Base-by-base conservation (phyloP, 2,797 vertebrate genomes). In the Scolopax rusticola region DNA sequence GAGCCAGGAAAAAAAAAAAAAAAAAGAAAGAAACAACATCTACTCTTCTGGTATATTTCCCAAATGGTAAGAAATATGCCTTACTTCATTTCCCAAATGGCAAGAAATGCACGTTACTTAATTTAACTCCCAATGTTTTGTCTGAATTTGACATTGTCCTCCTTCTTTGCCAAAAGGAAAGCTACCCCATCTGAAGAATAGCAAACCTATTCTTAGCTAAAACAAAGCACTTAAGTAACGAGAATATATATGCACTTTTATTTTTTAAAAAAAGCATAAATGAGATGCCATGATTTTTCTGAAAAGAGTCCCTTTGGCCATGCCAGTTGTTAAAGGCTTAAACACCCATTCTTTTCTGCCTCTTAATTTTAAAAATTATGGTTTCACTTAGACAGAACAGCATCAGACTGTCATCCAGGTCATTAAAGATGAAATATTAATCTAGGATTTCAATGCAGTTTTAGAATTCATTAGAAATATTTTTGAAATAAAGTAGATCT, bases 391-490 rank as follows among this genome's bases (percentile, higher is more conserved):
- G 41, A 12, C 3, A 51, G 54, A 77, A 28, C 36, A 87, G n/a
- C 36, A 67, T 70, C n/a, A 68, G 51, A 65, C 20, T 43, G 73
- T 69, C 15, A 30, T 38, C n/a, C 2, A 21, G 12, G 13, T 10
- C 30, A 54, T 48, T 78, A n/a, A 80, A 89, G 33, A 45, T 12
- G 6, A 78, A 92, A 70, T 33, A 80, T 57, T 65, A 51, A 78
- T 70, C 33, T 90, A 89, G 30, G 78, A 64, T 91, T 86, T 88
- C 41, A 82, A 25, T 50, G 27, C 11, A 32, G 38, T 50, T 89
- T 92, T 75, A 61, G 40, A 93, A 88, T 90, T 90, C 60, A 68
- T 59, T 89, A 63, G 14, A 85, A 93, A 17, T 71, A 86, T 36
- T 91, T 74, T 89, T n/a, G 10, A 79, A 83, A 75, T 59, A 43